Evolutionary conservation across 1,140 invertebrate genomes (phyloP), one percentile per base, ranked within the genome.

Genomic region (Pseudomyrmex dendroicus): DNA sequence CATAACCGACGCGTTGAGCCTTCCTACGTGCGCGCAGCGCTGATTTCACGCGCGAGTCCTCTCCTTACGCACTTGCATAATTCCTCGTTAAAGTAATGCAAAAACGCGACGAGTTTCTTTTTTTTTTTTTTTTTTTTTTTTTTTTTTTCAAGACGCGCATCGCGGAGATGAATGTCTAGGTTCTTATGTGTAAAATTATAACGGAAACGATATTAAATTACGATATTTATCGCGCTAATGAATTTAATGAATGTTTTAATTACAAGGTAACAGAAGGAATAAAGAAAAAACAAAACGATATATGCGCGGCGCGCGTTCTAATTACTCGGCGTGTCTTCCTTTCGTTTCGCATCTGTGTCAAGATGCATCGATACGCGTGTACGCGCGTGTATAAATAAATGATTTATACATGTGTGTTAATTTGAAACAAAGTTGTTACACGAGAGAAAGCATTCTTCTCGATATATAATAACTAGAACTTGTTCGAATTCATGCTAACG

Each of bases 371-470:
- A 66, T 66, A 17, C 35, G 35, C 35, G 35, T 22, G 50, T 48
- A 63, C 35, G 44, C 57, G 59, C 63, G 57, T 72, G 57, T 72
- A 89, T 89, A 83, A 87, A 87, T 88, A 88, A 35, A 35, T 35
- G 35, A 35, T 88, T 88, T 86, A 44, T 76, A 73, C 9, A 59
- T 20, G 2, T 61, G 77, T 88, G 63, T 73, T 84, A 84, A 89
- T 89, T 88, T 85, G 20, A 52, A 61, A 64, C 66, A 86, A 85
- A 84, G 70, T 68, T 59, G 52, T n/a, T 35, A 0, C 35, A 7
- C 35, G 20, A 17, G 15, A 5, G 17, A 9, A 50, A 9, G 73
- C 73, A 88, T 80, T 88, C 84, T 78, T 50, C n/a, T 76, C 15
- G 8, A 22, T 70, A 61, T 57, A 61, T 57, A 35, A 17, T 20